Evolutionary conservation across 2,888 invertebrate genomes (phyloP).

Genomic region (Choristoneura rosaceana): DNA sequence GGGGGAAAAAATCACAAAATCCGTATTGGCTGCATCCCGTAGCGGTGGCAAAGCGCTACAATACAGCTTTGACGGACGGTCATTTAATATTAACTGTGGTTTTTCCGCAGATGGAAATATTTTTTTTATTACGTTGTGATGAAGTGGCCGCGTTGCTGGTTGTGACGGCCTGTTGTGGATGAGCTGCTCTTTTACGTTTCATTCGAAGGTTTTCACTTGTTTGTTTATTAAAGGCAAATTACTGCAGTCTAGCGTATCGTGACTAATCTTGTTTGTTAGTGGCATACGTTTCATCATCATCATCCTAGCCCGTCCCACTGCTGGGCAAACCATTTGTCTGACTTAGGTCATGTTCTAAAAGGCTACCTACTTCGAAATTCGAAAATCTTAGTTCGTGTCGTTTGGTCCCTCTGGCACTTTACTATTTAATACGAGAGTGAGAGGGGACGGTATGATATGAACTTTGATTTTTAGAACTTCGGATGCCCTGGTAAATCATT

Average conservation of each 20-base stretch:
- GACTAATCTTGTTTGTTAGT: constrained; percentile 23
- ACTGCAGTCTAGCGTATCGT: background rate
- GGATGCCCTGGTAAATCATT: no score
- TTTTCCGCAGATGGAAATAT: constrained; percentile 84
- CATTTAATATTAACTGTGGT: constrained; percentile 86
- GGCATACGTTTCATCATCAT: background rate
- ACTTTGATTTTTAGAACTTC: no score
- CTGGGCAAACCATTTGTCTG: no score
- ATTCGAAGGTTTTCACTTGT: constrained; percentile 66
- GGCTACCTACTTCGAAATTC: no score
- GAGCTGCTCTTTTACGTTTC: constrained; percentile 76
- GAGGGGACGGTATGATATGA: no score
- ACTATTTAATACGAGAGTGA: no score
- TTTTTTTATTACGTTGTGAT: constrained; percentile 79
- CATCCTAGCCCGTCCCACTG: no score
- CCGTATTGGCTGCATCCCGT: constrained; percentile 80
- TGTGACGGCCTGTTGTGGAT: constrained; percentile 78
- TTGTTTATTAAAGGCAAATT: constrained; percentile 40
- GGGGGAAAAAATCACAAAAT: constrained; percentile 79
- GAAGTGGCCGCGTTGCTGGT: constrained; percentile 80
- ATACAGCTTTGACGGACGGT: constrained; percentile 84
- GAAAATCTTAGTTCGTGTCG: no score
- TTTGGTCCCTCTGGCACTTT: no score
- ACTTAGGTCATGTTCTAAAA: no score
- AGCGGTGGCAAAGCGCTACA: constrained; percentile 73